Evolutionary conservation across 2,888 invertebrate species (phyloP).

Genomic region (Leucoma salicis): DNA sequence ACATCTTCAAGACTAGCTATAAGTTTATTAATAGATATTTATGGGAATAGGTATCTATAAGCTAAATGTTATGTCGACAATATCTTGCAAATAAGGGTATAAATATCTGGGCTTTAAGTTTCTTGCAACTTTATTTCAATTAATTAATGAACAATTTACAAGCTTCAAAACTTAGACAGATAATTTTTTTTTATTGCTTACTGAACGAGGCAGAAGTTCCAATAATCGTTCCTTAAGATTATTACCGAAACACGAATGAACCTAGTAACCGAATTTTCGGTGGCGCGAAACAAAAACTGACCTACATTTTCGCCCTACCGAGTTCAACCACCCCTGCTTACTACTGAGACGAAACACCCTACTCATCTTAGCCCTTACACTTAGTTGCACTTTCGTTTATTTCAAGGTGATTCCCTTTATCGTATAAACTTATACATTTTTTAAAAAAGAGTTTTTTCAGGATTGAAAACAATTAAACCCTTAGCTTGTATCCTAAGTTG

Average conservation of each 20-base stretch:
- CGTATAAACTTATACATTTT: too few relatives aligned
- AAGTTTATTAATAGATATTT: too few relatives aligned
- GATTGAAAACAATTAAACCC: too few relatives aligned
- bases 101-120: too few relatives aligned
- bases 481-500: too few relatives aligned
- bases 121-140: too few relatives aligned
- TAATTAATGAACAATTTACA: not conserved
- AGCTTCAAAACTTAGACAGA: conserved; percentile 3
- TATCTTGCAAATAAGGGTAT: too few relatives aligned
- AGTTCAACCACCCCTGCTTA: conserved; percentile 77
- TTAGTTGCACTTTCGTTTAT: conserved; percentile 60
- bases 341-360: conserved; percentile 62
- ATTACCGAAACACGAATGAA: conserved; percentile 52
- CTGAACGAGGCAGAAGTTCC: conserved; percentile 35
- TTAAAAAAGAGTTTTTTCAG: too few relatives aligned
- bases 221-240: conserved; percentile 41
- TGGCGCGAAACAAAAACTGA: conserved; percentile 81
- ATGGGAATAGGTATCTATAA: too few relatives aligned
- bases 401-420: conserved; percentile 58
- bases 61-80: too few relatives aligned
- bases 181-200: too few relatives aligned
- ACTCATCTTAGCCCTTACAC: conserved; percentile 63
- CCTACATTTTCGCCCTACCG: conserved; percentile 77
- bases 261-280: conserved; percentile 80
- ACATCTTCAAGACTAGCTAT: too few relatives aligned